phyloP scores from a whole-genome alignment of 2,888 invertebrate species.

The Eurois occulta region DNA sequence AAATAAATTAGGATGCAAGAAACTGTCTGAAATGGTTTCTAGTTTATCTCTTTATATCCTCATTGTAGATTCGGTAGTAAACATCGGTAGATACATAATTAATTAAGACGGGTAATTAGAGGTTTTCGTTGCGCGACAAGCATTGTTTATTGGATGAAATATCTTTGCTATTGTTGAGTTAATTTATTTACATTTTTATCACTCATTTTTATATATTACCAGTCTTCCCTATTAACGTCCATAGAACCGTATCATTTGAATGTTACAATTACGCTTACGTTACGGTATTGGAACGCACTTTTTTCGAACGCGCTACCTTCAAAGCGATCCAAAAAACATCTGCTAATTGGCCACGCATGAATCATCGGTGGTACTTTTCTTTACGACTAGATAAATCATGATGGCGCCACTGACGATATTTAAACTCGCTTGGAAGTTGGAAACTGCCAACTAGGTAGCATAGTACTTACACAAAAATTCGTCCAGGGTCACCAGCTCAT shows the following conservation, averaged over 20 bases:
- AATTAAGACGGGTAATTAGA: slow-evolving; percentile 10
- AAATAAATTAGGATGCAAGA: slow-evolving; percentile 56
- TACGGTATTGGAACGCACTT: slow-evolving; percentile 20
- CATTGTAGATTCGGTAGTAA: slow-evolving; percentile 11
- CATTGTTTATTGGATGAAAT: slow-evolving; percentile 3
- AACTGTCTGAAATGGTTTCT: slow-evolving; percentile 27
- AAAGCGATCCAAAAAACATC: slow-evolving; percentile 40
- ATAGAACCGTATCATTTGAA: slow-evolving; percentile 6
- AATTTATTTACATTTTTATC: background rate
- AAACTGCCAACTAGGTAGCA: slow-evolving; percentile 21
- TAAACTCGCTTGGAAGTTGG: slow-evolving; percentile 38
- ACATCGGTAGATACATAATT: slow-evolving; percentile 4
- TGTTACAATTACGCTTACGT: slow-evolving; percentile 4
- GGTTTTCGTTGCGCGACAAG: background rate
- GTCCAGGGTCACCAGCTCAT: slow-evolving; percentile 72
- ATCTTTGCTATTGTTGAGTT: background rate
- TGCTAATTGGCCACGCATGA: slow-evolving; percentile 55
- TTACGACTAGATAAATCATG: slow-evolving; percentile 56
- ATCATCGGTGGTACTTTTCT: slow-evolving; percentile 51
- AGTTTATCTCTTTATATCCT: slow-evolving; percentile 20
- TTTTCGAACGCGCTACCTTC: slow-evolving; percentile 19
- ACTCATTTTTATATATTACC: background rate
- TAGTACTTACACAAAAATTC: slow-evolving; percentile 40
- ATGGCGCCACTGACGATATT: slow-evolving; percentile 37
- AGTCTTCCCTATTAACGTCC: background rate